A percentile compares a stretch with the other conserved stretches of the same genome.
These are phyloP conservation scores for Subacronicta megacephala DNA, from an alignment of 2,888 invertebrate genomes.

Conservation along the genomic window DNA sequence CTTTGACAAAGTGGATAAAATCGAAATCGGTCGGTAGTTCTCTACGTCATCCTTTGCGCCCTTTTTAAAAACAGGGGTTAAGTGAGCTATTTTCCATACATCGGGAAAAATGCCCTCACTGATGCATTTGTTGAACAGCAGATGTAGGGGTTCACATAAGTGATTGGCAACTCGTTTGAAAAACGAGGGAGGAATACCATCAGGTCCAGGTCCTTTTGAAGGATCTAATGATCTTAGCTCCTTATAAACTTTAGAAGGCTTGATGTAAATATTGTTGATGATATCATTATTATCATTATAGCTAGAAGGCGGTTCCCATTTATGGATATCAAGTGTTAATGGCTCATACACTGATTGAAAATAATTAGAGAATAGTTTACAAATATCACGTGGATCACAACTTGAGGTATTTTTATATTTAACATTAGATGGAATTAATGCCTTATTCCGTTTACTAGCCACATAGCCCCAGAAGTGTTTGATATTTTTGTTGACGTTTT, in stretches of 20 bases:
- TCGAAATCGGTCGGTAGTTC: too few species aligned
- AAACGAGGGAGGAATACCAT: constrained; percentile 5
- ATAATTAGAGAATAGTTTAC: constrained; percentile 2
- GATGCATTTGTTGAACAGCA: too few species aligned
- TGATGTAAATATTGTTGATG: neutral
- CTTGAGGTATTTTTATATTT: neutral
- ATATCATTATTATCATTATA: neutral
- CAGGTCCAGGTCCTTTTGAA: constrained; percentile 12
- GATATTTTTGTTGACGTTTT: constrained; percentile 5
- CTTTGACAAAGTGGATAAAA: too few species aligned
- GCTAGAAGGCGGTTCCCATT: neutral
- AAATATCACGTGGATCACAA: neutral
- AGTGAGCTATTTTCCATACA: too few species aligned
- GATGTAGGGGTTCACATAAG: neutral
- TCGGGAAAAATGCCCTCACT: too few species aligned
- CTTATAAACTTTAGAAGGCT: neutral
- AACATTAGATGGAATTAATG: neutral
- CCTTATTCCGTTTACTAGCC: neutral
- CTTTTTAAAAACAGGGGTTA: too few species aligned
- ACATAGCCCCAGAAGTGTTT: constrained; percentile 8
- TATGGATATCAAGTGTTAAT: neutral
- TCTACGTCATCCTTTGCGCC: too few species aligned
- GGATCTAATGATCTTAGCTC: constrained; percentile 1
- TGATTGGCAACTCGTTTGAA: neutral
- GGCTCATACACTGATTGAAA: constrained; percentile 8